Percentiles rank a stretch among this genome's conserved stretches.
Conservation (phyloP, 2,797 vertebrate genomes). For the Neosilurus mollespiculum region DNA sequence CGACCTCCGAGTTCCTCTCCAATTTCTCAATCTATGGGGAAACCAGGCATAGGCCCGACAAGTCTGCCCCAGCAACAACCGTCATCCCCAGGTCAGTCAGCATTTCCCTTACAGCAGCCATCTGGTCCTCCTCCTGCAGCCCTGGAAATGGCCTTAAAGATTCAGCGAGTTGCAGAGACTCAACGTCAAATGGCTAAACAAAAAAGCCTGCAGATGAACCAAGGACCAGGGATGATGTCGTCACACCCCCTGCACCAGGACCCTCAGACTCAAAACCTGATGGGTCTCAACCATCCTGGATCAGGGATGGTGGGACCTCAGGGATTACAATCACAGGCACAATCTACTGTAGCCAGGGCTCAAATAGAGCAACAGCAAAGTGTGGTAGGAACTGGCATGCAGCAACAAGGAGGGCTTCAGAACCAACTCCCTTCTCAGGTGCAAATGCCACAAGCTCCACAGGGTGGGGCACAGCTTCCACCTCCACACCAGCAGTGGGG, state of each 20-base stretch:
- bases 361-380: constrained; percentile 81
- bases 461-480: constrained; percentile 71
- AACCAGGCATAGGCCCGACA: constrained; percentile 83
- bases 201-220: constrained; percentile 82
- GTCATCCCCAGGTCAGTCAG: constrained; percentile 74
- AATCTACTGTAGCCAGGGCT: constrained; percentile 76
- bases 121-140: constrained; percentile 87
- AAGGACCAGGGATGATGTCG: constrained; percentile 72
- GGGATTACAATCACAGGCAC: constrained; percentile 70
- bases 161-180: constrained; percentile 90
- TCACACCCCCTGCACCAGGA: constrained; percentile 79
- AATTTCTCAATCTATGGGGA: constrained; percentile 83
- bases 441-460: constrained; percentile 68
- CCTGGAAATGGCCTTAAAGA: constrained; percentile 93
- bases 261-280: constrained; percentile 63
- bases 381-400: constrained; percentile 69
- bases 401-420: constrained; percentile 82
- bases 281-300: constrained; percentile 82
- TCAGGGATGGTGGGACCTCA: constrained; percentile 67
- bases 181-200: constrained; percentile 94
- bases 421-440: constrained; percentile 71
- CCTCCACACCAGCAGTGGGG: constrained; percentile 75
- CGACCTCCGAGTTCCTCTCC: constrained; percentile 76
- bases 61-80: constrained; percentile 83
- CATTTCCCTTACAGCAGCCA: constrained; percentile 77